Evolutionary conservation across 2,888 invertebrate species (phyloP).

Genomic region (Orthosia gracilis): DNA sequence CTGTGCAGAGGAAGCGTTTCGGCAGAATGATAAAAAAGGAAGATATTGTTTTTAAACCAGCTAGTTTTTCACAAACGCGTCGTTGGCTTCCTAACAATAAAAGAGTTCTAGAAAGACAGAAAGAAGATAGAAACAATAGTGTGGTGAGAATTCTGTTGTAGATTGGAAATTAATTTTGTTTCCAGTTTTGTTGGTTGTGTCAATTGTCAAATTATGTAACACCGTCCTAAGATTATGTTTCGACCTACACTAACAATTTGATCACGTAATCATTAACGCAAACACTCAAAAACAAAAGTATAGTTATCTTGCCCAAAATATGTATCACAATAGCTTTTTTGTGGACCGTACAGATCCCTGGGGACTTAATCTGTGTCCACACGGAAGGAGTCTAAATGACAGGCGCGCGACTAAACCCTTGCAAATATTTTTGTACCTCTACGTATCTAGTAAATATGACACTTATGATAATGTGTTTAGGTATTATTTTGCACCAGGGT

Average conservation of each 20-base stretch:
- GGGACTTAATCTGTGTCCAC: constrained; percentile 79
- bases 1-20: too few relatives aligned
- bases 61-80: too few relatives aligned
- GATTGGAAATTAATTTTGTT: too few relatives aligned
- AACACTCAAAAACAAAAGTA: constrained; percentile 63
- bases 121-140: too few relatives aligned
- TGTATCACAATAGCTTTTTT: constrained; percentile 68
- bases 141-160: too few relatives aligned
- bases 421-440: constrained; percentile 68
- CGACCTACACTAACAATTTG: constrained; percentile 30
- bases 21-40: too few relatives aligned
- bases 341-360: constrained; percentile 70
- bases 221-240: constrained; percentile 27
- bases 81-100: too few relatives aligned
- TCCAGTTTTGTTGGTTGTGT: too few relatives aligned
- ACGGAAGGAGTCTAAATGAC: constrained; percentile 87
- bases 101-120: too few relatives aligned
- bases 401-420: constrained; percentile 77
- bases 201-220: too few relatives aligned
- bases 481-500: constrained; percentile 23
- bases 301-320: constrained; percentile 65
- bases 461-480: background rate
- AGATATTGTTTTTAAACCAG: too few relatives aligned
- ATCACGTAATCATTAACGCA: constrained; percentile 10
- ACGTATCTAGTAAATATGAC: constrained; percentile 19